phyloP scores from a whole-genome alignment of 2,113 vertebrate genomes.

The Lophura nycthemera region DNA sequence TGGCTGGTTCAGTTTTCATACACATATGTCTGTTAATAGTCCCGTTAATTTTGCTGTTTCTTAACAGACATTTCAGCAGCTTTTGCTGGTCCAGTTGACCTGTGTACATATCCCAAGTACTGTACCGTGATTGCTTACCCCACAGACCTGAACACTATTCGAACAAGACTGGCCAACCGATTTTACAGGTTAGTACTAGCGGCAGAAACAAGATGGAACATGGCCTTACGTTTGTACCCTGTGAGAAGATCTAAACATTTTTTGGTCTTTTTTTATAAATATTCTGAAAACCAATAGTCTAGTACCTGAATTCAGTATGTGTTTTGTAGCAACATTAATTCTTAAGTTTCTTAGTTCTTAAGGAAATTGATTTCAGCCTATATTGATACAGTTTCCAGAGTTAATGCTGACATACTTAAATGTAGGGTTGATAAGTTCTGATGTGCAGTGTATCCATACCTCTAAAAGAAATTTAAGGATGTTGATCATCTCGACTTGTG shows the following conservation, averaged over 20 bases:
- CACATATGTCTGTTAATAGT: background rate
- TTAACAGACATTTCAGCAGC: conserved; percentile 89
- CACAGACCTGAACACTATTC: conserved; percentile 93
- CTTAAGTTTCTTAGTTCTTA: background rate
- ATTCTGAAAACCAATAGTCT: background rate
- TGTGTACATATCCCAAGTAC: conserved; percentile 92
- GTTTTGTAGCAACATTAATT: background rate
- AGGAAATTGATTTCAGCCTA: background rate
- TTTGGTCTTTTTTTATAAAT: background rate
- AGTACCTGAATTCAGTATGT: background rate
- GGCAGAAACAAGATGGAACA: background rate
- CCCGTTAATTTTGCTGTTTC: background rate
- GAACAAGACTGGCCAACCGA: conserved; percentile 86
- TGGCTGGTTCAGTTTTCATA: background rate
- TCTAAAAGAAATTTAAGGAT: background rate
- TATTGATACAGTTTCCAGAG: background rate
- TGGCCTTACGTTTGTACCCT: background rate
- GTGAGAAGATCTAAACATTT: background rate
- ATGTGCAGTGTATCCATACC: background rate
- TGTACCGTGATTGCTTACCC: conserved; percentile 94
- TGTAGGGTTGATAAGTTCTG: background rate
- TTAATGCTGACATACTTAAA: background rate
- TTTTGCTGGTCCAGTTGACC: conserved; percentile 93
- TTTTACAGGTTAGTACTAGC: conserved; percentile 90
- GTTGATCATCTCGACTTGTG: background rate